These are phyloP conservation scores for Takifugu ocellatus DNA, from an alignment of 2,797 vertebrate genomes.

Conservation along the genomic window DNA sequence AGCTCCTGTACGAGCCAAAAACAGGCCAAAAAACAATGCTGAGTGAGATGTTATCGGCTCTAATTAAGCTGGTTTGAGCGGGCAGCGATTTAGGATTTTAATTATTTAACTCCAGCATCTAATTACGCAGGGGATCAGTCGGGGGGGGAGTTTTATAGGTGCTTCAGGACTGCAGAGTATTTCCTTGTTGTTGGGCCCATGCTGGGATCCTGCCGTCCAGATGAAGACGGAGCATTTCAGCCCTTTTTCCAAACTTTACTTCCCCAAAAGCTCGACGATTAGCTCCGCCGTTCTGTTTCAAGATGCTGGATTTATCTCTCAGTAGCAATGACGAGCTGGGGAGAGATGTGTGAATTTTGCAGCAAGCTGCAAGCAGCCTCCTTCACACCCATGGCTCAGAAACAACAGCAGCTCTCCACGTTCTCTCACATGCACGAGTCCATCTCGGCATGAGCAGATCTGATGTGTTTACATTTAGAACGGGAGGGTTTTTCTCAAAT, in stretches of 20 bases:
- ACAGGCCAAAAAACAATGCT: slow-evolving; percentile 29
- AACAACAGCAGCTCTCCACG: slow-evolving; percentile 35
- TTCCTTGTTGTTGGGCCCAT: slow-evolving; percentile 65
- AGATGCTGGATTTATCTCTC: slow-evolving; percentile 22
- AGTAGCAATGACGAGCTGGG: slow-evolving; percentile 25
- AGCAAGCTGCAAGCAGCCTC: slow-evolving; percentile 43
- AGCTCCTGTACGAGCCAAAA: slow-evolving; percentile 10
- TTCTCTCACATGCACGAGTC: background rate
- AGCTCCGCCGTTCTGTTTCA: slow-evolving; percentile 24
- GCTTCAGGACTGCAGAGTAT: slow-evolving; percentile 59
- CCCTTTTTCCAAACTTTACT: too few species aligned
- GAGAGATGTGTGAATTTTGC: slow-evolving; percentile 28
- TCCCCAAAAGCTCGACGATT: background rate
- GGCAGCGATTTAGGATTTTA: slow-evolving; percentile 44
- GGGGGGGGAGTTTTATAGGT: slow-evolving; percentile 59
- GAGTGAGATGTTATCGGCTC: slow-evolving; percentile 26
- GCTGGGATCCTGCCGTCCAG: slow-evolving; percentile 68
- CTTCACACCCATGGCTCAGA: slow-evolving; percentile 37
- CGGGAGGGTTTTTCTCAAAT: background rate
- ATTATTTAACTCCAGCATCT: slow-evolving; percentile 60
- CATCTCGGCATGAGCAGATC: background rate
- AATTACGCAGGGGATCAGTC: slow-evolving; percentile 64
- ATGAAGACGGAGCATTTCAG: slow-evolving; percentile 45
- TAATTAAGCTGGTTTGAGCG: slow-evolving; percentile 47
- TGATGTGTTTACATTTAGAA: slow-evolving; percentile 12